Evolutionary conservation across 1,140 invertebrate genomes (phyloP), one percentile per base, ranked within the genome.

Genomic region (Babylonia areolata): DNA sequence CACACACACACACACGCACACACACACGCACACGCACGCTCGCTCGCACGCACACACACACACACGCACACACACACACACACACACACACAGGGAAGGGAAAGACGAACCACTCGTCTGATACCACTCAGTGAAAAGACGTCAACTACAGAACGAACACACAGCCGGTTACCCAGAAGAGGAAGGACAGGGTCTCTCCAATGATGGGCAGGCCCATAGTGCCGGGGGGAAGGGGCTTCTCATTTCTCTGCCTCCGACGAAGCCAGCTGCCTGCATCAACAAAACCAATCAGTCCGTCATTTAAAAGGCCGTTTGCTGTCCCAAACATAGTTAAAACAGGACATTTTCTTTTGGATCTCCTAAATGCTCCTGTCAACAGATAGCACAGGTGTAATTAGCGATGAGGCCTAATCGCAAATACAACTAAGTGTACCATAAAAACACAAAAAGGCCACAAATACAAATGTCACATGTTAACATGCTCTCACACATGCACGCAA

Each of bases 121-220:
- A n/a, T n/a, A n/a, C n/a, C n/a, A n/a, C n/a, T n/a, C n/a, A n/a
- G n/a, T n/a, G n/a, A n/a, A n/a, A n/a, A n/a, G n/a, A n/a, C n/a
- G n/a, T n/a, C n/a, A n/a, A n/a, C n/a, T n/a, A n/a, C n/a, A n/a
- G n/a, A n/a, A n/a, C n/a, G n/a, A n/a, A n/a, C n/a, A n/a, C n/a
- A n/a, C 73, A 39, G 35, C n/a, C 78, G 87, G 86, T 86, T 87
- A 92, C 92, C 86, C 79, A 37, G 17, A 91, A 73, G 2, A 91
- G n/a, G n/a, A 92, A 87, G 37, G 83, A 85, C 0, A 91, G 40
- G 31, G 91, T 92, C 86, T 93, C 92, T 35, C 92, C 92, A n/a
- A 93, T 83, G 39, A 93, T 64, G 6, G 92, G 92, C 31, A 92
- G 75, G 31, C 92, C 92, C 79, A 91, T 82, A 35, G 84, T 91